Evolutionary conservation across 2,888 invertebrate species (phyloP).

Genomic region (Acanthococcus lagerstroemiae): DNA sequence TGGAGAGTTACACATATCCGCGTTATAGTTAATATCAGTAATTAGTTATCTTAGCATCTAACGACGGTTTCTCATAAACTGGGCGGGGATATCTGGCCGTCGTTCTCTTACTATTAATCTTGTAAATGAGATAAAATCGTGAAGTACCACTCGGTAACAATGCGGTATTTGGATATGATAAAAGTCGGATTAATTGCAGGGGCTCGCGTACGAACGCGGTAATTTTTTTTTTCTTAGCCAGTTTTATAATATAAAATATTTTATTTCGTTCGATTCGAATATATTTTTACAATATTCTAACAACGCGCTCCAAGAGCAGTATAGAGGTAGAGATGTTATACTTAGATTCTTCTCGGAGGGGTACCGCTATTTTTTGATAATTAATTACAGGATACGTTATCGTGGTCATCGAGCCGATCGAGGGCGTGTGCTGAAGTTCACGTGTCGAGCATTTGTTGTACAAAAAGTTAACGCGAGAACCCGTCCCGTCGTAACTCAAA

Average conservation of each 20-base stretch:
- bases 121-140: slow-evolving; percentile 29
- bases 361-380: neutral
- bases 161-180: slow-evolving; percentile 25
- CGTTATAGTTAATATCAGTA: slow-evolving; percentile 20
- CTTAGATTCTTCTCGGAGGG: neutral
- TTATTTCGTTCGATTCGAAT: neutral
- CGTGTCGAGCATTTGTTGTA: too few species aligned
- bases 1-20: neutral
- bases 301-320: too few species aligned
- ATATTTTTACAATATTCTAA: too few species aligned
- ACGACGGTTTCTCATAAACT: slow-evolving; percentile 11
- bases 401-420: too few species aligned
- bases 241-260: neutral
- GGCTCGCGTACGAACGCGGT: slow-evolving; percentile 4
- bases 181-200: slow-evolving; percentile 28
- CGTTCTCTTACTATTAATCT: slow-evolving; percentile 22
- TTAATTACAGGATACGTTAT: neutral
- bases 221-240: slow-evolving; percentile 6
- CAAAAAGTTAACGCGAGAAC: too few species aligned
- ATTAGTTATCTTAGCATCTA: slow-evolving; percentile 24
- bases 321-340: neutral
- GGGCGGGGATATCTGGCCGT: slow-evolving; percentile 10
- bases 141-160: slow-evolving; percentile 17
- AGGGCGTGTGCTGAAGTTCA: too few species aligned
- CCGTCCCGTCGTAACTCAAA: too few species aligned